phyloP scores from a whole-genome alignment of 2,797 vertebrate species.

The Saxicola maurus region DNA sequence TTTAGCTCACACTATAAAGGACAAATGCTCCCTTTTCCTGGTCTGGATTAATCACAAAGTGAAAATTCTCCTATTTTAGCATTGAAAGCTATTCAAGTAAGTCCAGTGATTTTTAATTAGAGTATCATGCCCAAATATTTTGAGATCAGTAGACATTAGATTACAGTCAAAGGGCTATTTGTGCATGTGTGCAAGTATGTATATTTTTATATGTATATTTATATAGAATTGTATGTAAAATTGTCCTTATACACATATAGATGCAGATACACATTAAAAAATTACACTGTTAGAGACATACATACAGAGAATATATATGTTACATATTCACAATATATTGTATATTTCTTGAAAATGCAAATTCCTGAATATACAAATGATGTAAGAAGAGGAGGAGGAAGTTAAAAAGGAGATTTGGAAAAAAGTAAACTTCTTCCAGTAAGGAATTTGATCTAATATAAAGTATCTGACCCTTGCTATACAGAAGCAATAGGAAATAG shows the following conservation, averaged over 20 bases:
- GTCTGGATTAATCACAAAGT: not conserved
- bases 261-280: not conserved
- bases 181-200: not conserved
- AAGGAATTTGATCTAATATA: not conserved
- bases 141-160: not conserved
- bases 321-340: not conserved
- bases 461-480: not conserved
- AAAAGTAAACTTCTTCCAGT: not conserved
- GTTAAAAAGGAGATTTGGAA: not conserved
- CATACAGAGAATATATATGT: not conserved
- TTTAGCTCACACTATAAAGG: not conserved
- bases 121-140: not conserved
- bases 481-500: not conserved
- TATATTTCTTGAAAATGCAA: not conserved
- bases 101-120: not conserved
- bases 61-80: not conserved
- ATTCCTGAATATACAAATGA: not conserved
- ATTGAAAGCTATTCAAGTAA: not conserved
- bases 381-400: not conserved
- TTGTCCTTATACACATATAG: not conserved
- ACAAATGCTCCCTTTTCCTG: not conserved
- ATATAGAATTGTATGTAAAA: not conserved
- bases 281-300: not conserved
- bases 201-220: not conserved
- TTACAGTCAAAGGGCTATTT: not conserved